A percentile compares a stretch with the other conserved stretches of the same genome.
Conservation (phyloP, 1,140 invertebrate genomes). For the Sinella curviseta region DNA sequence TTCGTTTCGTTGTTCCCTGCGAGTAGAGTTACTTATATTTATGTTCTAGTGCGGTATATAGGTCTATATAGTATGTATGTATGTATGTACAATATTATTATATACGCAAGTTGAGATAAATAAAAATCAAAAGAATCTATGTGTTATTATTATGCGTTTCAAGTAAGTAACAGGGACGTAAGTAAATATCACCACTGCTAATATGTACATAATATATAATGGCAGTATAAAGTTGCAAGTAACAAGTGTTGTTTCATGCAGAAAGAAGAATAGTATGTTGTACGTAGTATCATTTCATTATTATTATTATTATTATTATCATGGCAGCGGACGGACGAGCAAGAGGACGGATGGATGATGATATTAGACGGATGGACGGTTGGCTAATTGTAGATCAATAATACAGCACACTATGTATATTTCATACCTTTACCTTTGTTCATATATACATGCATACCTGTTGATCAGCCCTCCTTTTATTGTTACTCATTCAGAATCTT, state of each 20-base stretch:
- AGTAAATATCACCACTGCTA: not conserved
- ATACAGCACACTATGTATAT: not conserved
- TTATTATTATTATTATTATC: not conserved
- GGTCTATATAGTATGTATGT: no score
- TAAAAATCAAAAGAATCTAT: not conserved
- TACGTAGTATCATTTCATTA: no score
- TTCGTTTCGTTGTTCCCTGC: slow-evolving; percentile 4
- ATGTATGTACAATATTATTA: not conserved
- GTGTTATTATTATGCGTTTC: not conserved
- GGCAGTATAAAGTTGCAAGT: no score
- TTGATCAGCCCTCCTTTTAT: no score
- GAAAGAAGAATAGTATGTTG: no score
- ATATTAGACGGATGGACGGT: slow-evolving; percentile 7
- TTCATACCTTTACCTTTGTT: no score
- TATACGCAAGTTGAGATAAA: not conserved
- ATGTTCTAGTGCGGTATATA: not conserved
- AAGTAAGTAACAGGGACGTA: not conserved
- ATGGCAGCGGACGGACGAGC: not conserved
- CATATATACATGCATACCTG: no score
- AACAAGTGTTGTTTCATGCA: no score
- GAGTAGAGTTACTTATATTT: slow-evolving; percentile 12
- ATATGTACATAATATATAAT: no score
- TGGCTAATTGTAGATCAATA: not conserved
- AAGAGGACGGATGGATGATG: slow-evolving; percentile 14
- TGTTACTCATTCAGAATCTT: no score